Evolutionary conservation across 1,140 invertebrate species (phyloP), one percentile per base, ranked within the genome.

Genomic region (Condylostylus longicornis): DNA sequence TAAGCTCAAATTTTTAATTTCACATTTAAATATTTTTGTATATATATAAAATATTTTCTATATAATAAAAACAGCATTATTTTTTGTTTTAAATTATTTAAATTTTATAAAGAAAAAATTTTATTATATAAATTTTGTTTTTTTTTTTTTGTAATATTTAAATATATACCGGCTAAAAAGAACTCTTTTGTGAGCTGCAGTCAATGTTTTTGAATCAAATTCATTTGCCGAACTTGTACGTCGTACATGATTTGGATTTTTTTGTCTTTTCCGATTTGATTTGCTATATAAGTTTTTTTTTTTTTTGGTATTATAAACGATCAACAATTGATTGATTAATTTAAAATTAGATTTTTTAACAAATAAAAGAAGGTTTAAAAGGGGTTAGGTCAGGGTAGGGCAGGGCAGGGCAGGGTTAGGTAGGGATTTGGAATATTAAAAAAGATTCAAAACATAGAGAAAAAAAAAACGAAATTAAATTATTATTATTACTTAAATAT

Each of bases 181-280:
- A 46, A 56, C 51, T 37, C 72, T 53, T 45, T 68, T 70, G 45
- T 68, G 71, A 1, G 75, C 76, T 0, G 74, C 71, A 5, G 69
- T 68, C 37, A 79, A 65, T 4, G 71, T 68, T 28, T 70, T 67
- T 15, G 72, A 68, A 49, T 80, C 72, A 23, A 82, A 66, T 47
- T 82, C 79, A 4, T 76, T 75, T 5, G 76, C 78, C 37, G 78
- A 82, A 47, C 79, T 77, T 7, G 79, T 74, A 21, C 79, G 66
- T 43, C 55, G 58, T 38, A 55, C 43, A 43, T 54, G 53, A 38
- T 58, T 58, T 43, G 48, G 49, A 46, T 58, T 58, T 49, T 58
- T 50, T 45, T 57, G 46, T 49, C 57, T 58, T 49, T 58, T 58
- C 54, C 46, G 63, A 63, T 17, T 63, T 62, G 44, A 56, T 56